phyloP scores from a whole-genome alignment of 2,113 vertebrate genomes.

The Aptenodytes patagonicus region DNA sequence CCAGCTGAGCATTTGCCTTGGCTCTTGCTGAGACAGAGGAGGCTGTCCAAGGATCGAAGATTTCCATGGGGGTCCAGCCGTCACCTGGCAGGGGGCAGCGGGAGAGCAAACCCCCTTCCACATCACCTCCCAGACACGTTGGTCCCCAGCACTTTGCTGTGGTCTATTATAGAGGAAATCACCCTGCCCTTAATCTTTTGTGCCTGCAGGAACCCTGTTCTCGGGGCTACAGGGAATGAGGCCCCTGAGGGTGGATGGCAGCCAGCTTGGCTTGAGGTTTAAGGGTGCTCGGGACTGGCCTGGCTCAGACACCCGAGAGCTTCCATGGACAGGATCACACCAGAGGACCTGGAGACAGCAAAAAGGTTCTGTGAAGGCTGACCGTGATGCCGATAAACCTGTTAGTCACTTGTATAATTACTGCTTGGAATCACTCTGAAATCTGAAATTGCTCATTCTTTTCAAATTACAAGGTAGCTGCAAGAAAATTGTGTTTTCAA shows the following conservation, averaged over 20 bases:
- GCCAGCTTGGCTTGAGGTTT: not conserved
- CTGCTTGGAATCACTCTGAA: not conserved
- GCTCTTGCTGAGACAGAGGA: not conserved
- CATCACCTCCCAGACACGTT: not conserved
- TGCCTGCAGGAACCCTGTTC: not conserved
- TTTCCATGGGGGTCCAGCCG: not conserved
- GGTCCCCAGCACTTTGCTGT: not conserved
- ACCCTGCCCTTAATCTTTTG: not conserved
- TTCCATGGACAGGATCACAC: not conserved
- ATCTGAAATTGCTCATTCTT: not conserved
- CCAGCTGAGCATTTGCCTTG: not conserved
- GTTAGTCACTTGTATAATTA: not conserved
- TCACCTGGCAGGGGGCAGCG: not conserved
- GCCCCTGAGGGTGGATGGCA: not conserved
- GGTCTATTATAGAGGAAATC: not conserved
- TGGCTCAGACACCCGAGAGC: not conserved
- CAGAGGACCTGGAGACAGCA: not conserved
- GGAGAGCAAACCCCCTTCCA: not conserved
- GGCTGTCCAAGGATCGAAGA: not conserved
- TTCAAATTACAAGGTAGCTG: not conserved
- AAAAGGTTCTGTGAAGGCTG: not conserved
- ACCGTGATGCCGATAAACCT: not conserved
- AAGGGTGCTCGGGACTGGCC: not conserved
- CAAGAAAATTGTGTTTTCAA: not conserved
- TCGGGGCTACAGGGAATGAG: not conserved